Conservation (phyloP, 2,888 invertebrate species). For the Drosophila tripunctata region DNA sequence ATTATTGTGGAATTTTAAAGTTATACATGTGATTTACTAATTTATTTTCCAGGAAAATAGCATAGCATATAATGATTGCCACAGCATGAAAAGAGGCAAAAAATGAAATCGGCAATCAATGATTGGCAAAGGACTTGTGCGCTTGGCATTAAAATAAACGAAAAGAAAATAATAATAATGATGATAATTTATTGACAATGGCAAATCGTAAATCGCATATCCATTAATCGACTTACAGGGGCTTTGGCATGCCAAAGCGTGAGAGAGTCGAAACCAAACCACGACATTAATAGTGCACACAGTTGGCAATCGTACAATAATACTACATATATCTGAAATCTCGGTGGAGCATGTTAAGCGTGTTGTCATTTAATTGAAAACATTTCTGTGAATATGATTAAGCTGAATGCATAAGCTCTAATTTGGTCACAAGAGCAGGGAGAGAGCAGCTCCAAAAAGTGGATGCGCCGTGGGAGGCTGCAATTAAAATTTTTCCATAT, state of each 20-base stretch:
- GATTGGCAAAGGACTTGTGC: constrained; percentile 1
- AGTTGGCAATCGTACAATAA: neutral
- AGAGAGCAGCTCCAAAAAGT: neutral
- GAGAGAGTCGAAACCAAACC: too few relatives aligned
- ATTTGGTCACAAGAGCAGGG: constrained; percentile 25
- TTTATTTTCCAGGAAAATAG: too few relatives aligned
- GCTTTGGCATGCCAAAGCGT: constrained; percentile 23
- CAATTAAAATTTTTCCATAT: constrained; percentile 61
- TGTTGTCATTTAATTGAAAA: constrained; percentile 54
- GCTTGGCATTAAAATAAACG: constrained; percentile 3
- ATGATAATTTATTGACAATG: constrained; percentile 45
- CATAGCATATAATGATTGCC: too few relatives aligned
- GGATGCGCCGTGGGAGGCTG: constrained; percentile 19
- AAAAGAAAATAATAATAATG: constrained; percentile 9
- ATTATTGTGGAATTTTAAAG: too few relatives aligned
- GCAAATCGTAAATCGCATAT: constrained; percentile 57
- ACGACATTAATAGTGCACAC: too few relatives aligned
- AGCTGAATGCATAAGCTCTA: constrained; percentile 39
- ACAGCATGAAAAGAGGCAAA: neutral
- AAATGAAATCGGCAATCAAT: constrained; percentile 15
- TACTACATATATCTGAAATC: neutral
- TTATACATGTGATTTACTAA: too few relatives aligned
- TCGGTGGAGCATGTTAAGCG: constrained; percentile 24
- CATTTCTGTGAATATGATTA: constrained; percentile 60
- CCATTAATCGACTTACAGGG: constrained; percentile 64